Evolutionary conservation across 2,888 invertebrate genomes (phyloP).

Genomic region (Drosophila picticornis): DNA sequence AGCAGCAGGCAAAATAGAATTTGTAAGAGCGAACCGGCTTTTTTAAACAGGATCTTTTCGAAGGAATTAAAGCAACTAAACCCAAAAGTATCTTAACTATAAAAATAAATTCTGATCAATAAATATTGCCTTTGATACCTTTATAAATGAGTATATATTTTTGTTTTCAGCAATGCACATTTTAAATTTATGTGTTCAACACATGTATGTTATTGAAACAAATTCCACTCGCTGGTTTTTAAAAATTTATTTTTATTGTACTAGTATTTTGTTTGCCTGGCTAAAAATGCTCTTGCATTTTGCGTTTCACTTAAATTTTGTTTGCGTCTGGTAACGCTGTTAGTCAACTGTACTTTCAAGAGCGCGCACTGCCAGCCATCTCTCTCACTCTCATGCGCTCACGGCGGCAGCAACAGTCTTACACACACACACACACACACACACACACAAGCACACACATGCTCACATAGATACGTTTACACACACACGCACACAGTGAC

Average conservation of each 20-base stretch:
- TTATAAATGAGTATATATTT: background rate
- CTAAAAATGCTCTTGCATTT: slow-evolving; percentile 61
- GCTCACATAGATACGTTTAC: slow-evolving; percentile 21
- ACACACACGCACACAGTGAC: slow-evolving; percentile 22
- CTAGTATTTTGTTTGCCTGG: slow-evolving; percentile 2
- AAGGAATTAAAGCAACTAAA: background rate
- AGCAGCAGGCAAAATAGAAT: slow-evolving; percentile 33
- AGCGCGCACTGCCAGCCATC: slow-evolving; percentile 78
- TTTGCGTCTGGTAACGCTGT: slow-evolving; percentile 74
- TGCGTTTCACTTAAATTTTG: slow-evolving; percentile 53
- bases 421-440: slow-evolving; percentile 16
- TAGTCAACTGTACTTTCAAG: slow-evolving; percentile 79
- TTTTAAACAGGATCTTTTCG: slow-evolving; percentile 61
- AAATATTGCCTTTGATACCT: background rate
- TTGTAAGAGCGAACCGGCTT: slow-evolving; percentile 71
- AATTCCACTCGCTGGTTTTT: background rate
- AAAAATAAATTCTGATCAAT: background rate
- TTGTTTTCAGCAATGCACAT: background rate
- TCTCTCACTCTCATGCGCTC: slow-evolving; percentile 74
- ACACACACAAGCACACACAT: slow-evolving; percentile 32
- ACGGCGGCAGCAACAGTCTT: slow-evolving; percentile 62
- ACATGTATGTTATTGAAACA: slow-evolving; percentile 1
- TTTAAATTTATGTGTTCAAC: background rate
- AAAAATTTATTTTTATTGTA: slow-evolving; percentile 7
- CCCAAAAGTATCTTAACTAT: background rate